A percentile compares a stretch with the other conserved stretches of the same genome.
Evolutionary conservation across 2,797 vertebrate species (phyloP).

Genomic region (Bradypodion pumilum): DNA sequence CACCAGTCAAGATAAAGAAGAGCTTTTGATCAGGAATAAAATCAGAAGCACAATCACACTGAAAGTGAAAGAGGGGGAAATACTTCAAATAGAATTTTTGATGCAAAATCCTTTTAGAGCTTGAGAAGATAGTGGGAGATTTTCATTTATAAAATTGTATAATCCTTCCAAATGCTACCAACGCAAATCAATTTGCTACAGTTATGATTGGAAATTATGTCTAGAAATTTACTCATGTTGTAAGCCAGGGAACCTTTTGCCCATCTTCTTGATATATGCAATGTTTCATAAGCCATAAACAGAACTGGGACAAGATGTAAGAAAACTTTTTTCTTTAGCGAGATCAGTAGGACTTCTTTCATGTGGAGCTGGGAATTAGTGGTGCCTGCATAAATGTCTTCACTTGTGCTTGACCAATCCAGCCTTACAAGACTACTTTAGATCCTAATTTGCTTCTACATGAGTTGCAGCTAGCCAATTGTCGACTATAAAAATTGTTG

Average conservation of each 20-base stretch:
- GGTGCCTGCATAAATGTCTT: background rate
- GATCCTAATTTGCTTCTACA: background rate
- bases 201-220: conserved; percentile 56
- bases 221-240: conserved; percentile 10
- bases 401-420: background rate
- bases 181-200: conserved; percentile 47
- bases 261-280: background rate
- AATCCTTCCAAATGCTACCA: conserved; percentile 48
- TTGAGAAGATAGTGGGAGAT: conserved; percentile 43
- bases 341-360: background rate
- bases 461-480: background rate
- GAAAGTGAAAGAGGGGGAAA: background rate
- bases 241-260: background rate
- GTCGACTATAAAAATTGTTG: background rate
- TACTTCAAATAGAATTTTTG: conserved; percentile 61
- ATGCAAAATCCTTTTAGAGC: conserved; percentile 53
- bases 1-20: conserved; percentile 45
- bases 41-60: conserved; percentile 58
- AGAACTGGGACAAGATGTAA: background rate
- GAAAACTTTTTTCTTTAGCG: background rate
- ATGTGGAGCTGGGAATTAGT: too few species aligned
- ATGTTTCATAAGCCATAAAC: background rate
- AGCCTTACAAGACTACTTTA: background rate
- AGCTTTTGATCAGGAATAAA: conserved; percentile 60
- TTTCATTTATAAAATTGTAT: conserved; percentile 54